Evolutionary conservation across 2,113 vertebrate species (phyloP).

Genomic region (Tragelaphus imberbis): DNA sequence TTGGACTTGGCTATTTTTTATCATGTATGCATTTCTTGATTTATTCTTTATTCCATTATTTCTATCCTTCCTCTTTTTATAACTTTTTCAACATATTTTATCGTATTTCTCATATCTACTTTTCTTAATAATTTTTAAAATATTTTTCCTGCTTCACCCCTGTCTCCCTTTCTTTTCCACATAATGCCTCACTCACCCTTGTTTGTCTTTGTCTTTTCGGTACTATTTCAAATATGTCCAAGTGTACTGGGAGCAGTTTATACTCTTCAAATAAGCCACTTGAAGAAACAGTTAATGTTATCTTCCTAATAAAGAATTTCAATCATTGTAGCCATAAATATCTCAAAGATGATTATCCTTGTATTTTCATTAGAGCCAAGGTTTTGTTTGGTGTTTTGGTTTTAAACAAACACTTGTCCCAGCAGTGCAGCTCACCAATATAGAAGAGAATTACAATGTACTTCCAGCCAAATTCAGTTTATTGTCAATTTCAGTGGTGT

Average conservation of each 20-base stretch:
- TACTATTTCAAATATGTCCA: slow-evolving; percentile 18
- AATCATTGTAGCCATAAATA: slow-evolving; percentile 57
- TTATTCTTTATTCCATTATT: background rate
- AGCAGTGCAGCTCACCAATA: slow-evolving; percentile 79
- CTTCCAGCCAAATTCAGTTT: slow-evolving; percentile 84
- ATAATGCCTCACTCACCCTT: background rate
- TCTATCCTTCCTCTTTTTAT: background rate
- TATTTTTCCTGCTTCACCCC: rapidly evolving
- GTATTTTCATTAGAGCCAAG: slow-evolving; percentile 74
- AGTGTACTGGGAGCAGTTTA: slow-evolving; percentile 13
- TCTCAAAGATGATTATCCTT: slow-evolving; percentile 74
- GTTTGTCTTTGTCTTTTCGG: background rate
- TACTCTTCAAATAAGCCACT: slow-evolving; percentile 44
- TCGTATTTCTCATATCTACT: background rate
- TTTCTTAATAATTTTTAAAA: background rate
- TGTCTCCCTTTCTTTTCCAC: background rate
- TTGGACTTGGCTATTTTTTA: background rate
- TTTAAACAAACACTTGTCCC: slow-evolving; percentile 82
- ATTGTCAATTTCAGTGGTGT: slow-evolving; percentile 84
- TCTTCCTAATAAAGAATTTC: slow-evolving; percentile 78
- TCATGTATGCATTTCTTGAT: background rate
- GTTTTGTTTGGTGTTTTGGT: slow-evolving; percentile 77
- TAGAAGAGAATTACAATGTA: slow-evolving; percentile 84
- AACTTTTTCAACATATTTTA: background rate
- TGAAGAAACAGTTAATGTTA: slow-evolving; percentile 70